phyloP scores from a whole-genome alignment of 64 coral and sea anemone species.

The Catalaphyllia jardinei region DNA sequence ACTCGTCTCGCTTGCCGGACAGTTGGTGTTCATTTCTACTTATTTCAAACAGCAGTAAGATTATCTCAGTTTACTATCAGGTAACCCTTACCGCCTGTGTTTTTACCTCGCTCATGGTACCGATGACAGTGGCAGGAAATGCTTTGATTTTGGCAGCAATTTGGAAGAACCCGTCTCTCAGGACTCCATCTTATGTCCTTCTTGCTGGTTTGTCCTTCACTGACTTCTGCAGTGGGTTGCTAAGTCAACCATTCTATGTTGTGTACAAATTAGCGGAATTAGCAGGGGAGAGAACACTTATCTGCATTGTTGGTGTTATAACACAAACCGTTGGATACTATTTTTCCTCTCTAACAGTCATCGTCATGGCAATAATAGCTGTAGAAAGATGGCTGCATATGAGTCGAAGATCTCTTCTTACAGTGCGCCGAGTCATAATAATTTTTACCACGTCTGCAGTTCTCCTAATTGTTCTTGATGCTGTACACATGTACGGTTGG shows the following conservation, averaged over 20 bases:
- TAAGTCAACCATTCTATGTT: background rate
- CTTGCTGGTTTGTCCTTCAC: background rate
- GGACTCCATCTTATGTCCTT: conserved; percentile 4
- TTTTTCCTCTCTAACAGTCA: background rate
- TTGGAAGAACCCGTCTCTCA: background rate
- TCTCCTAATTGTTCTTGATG: background rate
- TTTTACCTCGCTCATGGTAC: background rate
- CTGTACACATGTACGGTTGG: background rate
- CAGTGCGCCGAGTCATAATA: background rate
- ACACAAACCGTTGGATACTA: background rate
- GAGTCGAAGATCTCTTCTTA: background rate
- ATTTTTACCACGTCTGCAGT: background rate
- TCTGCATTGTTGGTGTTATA: background rate
- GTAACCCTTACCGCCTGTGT: background rate
- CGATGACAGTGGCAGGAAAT: background rate
- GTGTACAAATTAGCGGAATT: background rate
- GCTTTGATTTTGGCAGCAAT: background rate
- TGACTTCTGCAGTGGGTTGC: background rate
- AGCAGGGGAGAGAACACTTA: background rate
- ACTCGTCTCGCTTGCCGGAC: background rate
- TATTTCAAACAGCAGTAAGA: background rate
- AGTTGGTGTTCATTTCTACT: background rate
- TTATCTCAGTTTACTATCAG: background rate
- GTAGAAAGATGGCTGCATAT: background rate
- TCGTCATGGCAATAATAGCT: background rate